Base-by-base conservation (phyloP, 2,888 invertebrate species). In the Lepidocyrtinus sp. region DNA sequence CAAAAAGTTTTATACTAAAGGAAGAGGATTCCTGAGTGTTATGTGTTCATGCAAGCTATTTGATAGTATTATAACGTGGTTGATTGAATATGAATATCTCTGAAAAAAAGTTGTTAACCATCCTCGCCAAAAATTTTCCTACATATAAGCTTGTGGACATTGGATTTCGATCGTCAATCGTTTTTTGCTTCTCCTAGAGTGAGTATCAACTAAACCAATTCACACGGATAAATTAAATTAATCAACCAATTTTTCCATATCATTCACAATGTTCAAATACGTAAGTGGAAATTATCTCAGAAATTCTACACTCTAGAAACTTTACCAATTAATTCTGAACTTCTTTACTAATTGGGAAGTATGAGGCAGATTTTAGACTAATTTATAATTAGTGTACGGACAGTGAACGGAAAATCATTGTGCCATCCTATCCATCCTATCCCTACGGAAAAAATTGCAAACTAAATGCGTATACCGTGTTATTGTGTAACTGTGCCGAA, bases 221-320 rank as follows among this genome's bases (percentile, higher is more conserved):
- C 50, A 17, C 12, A 50, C 76, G 62, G 63, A 7, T 67, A 67
- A 26, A 27, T 15, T 12, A n/a, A 27, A 19, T 64, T 26, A 17
- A 9, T 17, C n/a, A 26, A 5, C 19, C 2, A 9, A 21, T 67
- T 24, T 64, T 64, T 67, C 26, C n/a, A 25, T 59, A 69, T 71
- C 45, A n/a, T 63, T 25, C 74, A 82, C 67, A 78, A 84, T 84
- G 84, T 72, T 84, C 68, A 84, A 84, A 84, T 84, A 82, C 84
- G 84, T 84, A 84, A 84, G 84, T 82, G 27, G 3, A 26, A 19
- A 68, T 36, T 45, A 17, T 67, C n/a, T 19, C 68, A 17, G 36
- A 65, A 36, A 36, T 68, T 36, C 36, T 36, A 36, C n/a, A n/a
- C 36, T 36, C 36, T 36, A 36, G 5, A 36, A 7, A 36, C 5